Conservation (phyloP, 2,113 vertebrate species). For the Callocephalon fimbriatum region DNA sequence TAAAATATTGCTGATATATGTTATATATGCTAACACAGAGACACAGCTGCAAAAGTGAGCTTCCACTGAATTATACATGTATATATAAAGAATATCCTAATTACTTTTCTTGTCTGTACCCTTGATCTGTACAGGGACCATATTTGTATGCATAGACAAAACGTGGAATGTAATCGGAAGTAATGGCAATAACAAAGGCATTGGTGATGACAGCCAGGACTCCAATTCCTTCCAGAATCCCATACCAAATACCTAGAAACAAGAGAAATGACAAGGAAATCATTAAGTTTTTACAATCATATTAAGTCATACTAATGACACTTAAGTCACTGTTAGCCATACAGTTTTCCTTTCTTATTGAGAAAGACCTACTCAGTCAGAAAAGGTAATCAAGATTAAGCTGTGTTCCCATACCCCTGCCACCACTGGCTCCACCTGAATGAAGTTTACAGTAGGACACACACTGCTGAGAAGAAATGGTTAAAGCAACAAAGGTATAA, state of each 20-base stretch:
- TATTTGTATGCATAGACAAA: conserved; percentile 98
- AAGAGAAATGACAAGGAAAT: neutral
- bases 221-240: conserved; percentile 96
- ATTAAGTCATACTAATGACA: neutral
- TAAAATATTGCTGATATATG: neutral
- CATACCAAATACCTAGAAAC: conserved; percentile 94
- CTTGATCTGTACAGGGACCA: conserved; percentile 90
- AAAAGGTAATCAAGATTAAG: neutral
- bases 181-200: conserved; percentile 98
- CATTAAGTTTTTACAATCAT: neutral
- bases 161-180: conserved; percentile 98
- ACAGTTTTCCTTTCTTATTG: neutral
- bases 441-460: neutral
- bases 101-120: conserved; percentile 87
- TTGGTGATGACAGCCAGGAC: conserved; percentile 98
- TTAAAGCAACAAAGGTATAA: neutral
- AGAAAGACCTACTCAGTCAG: neutral
- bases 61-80: neutral
- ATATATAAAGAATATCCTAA: neutral
- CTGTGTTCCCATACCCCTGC: neutral
- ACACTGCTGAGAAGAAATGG: neutral
- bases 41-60: neutral
- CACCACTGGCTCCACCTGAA: neutral
- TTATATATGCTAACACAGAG: neutral
- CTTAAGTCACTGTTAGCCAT: neutral